Evolutionary conservation across 2,888 invertebrate species (phyloP).

Genomic region (Cerastis leucographa): DNA sequence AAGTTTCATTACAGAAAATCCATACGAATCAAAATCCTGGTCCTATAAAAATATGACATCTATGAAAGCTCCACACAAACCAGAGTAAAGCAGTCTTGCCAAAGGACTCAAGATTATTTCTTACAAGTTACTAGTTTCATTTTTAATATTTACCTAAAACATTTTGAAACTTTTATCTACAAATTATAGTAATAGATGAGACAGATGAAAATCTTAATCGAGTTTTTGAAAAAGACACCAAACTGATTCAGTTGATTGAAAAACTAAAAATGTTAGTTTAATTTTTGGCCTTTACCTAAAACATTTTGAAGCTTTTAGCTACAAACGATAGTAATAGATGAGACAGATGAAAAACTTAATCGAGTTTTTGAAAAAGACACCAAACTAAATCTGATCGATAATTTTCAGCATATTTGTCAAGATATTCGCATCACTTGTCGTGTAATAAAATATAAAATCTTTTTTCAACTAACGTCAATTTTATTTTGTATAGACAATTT

Average conservation of each 20-base stretch:
- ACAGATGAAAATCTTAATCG: neutral
- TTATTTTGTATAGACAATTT: neutral
- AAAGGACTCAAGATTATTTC: neutral
- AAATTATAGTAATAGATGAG: neutral
- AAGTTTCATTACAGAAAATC: slow-evolving; percentile 40
- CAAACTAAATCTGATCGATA: too few species aligned
- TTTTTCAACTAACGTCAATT: neutral
- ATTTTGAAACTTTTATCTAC: neutral
- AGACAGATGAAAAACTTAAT: neutral
- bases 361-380: neutral
- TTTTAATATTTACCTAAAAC: too few species aligned
- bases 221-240: neutral
- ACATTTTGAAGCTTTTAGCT: neutral
- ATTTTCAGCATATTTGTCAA: too few species aligned
- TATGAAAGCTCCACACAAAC: neutral
- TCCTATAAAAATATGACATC: neutral
- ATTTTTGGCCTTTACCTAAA: too few species aligned
- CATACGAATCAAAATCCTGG: neutral
- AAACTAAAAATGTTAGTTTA: too few species aligned
- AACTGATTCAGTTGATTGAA: too few species aligned
- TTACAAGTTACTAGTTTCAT: neutral
- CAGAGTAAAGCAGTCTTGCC: neutral
- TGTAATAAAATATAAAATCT: neutral
- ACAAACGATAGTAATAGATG: neutral
- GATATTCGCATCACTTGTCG: neutral